Conservation (phyloP, 1,140 invertebrate species). For the Gryllus bimaculatus region DNA sequence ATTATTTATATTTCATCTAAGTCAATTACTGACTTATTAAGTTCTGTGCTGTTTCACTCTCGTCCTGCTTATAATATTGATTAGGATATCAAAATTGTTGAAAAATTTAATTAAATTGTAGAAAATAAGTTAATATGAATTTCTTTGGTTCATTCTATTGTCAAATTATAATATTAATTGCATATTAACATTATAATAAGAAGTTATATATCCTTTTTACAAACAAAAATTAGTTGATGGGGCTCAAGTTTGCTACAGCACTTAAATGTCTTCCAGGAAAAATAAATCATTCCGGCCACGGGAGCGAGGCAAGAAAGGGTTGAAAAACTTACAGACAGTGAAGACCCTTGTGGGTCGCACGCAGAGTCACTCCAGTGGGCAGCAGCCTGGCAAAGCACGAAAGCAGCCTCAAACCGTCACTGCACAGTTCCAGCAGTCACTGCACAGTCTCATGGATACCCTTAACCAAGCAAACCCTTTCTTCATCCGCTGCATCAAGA, state of each 20-base stretch:
- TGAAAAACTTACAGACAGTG: conserved; percentile 82
- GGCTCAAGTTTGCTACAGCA: not conserved
- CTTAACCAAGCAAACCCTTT: conserved; percentile 92
- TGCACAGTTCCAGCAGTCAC: conserved; percentile 86
- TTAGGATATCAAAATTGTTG: too few species aligned
- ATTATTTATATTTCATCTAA: too few species aligned
- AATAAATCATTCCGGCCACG: conserved; percentile 78
- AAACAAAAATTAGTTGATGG: too few species aligned
- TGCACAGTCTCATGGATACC: conserved; percentile 86
- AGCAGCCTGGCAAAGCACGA: conserved; percentile 54
- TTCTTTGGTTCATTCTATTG: too few species aligned
- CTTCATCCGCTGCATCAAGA: conserved; percentile 95
- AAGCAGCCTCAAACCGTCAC: conserved; percentile 87
- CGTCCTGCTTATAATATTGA: too few species aligned
- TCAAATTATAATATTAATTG: too few species aligned
- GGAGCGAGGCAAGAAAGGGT: conserved; percentile 65
- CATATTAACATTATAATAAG: too few species aligned
- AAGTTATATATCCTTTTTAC: too few species aligned
- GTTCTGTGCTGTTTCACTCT: too few species aligned
- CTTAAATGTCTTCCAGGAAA: conserved; percentile 50
- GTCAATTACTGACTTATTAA: too few species aligned
- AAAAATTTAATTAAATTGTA: too few species aligned
- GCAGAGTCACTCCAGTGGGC: conserved; percentile 41
- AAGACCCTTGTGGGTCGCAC: conserved; percentile 75
- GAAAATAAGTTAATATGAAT: too few species aligned